These are phyloP conservation scores for Julus scanicus DNA, from an alignment of 2,888 invertebrate species.

Conservation along the genomic window DNA sequence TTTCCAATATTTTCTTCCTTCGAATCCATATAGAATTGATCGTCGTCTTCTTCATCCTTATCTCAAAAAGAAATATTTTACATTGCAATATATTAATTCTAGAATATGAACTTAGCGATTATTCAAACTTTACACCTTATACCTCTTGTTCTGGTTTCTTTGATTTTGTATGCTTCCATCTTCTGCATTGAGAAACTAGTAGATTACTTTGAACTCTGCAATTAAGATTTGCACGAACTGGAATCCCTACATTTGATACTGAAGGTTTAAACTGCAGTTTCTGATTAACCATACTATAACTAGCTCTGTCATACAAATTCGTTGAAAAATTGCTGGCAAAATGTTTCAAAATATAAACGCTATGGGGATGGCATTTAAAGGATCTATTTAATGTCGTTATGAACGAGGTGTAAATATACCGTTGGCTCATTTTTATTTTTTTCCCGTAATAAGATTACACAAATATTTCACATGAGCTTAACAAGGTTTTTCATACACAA, in stretches of 20 bases:
- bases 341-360: not conserved
- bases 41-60: slow-evolving; percentile 9
- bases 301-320: not conserved
- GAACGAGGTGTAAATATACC: not conserved
- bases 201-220: not conserved
- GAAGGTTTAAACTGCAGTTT: no score
- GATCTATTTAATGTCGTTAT: not conserved
- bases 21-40: not conserved
- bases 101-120: no score
- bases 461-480: not conserved
- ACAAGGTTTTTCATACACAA: not conserved
- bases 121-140: not conserved
- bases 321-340: no score
- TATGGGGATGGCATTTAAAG: not conserved
- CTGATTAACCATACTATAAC: not conserved
- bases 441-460: not conserved
- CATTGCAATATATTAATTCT: not conserved
- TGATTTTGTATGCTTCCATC: not conserved
- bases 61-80: not conserved
- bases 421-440: not conserved
- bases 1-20: not conserved
- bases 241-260: no score
- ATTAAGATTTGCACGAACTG: not conserved
- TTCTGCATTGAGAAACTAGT: not conserved
- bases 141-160: not conserved